Conservation (phyloP, 2,888 invertebrate genomes). For the Steromphala cineraria region DNA sequence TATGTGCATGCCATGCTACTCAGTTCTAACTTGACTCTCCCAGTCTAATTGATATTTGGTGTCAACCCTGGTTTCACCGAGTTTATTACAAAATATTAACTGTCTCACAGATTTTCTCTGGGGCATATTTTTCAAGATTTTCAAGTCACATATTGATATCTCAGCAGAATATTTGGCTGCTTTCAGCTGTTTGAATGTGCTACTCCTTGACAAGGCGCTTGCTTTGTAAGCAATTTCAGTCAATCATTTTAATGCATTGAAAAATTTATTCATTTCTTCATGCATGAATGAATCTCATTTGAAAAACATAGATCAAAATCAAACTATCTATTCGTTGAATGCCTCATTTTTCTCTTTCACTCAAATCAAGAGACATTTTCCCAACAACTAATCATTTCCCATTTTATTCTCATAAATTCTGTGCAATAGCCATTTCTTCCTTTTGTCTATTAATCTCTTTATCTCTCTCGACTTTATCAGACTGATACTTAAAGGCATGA, state of each 20-base stretch:
- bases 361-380: no score
- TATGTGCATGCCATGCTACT: not conserved
- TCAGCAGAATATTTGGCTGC: slow-evolving; percentile 9
- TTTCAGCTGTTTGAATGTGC: not conserved
- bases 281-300: no score
- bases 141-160: not conserved
- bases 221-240: no score
- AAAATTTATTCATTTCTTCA: no score
- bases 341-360: no score
- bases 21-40: not conserved
- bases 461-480: not conserved
- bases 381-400: no score
- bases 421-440: not conserved
- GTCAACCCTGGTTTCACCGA: slow-evolving; percentile 43
- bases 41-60: slow-evolving; percentile 27
- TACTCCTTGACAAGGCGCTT: not conserved
- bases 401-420: no score
- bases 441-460: not conserved
- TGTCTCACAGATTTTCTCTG: not conserved
- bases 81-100: slow-evolving; percentile 6
- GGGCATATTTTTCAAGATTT: not conserved
- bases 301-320: no score
- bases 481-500: not conserved
- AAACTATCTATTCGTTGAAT: no score
- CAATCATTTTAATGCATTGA: no score